A percentile compares a stretch with the other conserved stretches of the same genome.
Evolutionary conservation across 2,797 vertebrate species (phyloP).

Genomic region (Merluccius polli): DNA sequence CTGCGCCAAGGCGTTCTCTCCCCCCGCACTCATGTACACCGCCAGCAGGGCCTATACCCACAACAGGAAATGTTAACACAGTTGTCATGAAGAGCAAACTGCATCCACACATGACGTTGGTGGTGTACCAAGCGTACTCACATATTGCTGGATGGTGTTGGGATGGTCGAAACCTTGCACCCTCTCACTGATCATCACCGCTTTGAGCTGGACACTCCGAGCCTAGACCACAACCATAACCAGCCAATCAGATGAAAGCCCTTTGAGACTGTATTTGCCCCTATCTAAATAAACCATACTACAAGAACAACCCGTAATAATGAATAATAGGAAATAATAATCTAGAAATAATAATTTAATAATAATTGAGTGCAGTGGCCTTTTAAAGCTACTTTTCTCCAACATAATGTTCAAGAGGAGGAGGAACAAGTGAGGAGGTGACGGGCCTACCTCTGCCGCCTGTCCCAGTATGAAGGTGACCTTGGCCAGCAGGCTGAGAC

Average conservation of each 20-base stretch:
- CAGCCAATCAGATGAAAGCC: too few species aligned
- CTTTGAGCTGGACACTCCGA: constrained; percentile 75
- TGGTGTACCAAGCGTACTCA: constrained; percentile 51
- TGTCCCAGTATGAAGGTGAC: constrained; percentile 73
- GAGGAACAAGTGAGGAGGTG: not conserved
- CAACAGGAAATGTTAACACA: not conserved
- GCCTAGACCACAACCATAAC: constrained; percentile 66
- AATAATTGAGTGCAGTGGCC: not conserved
- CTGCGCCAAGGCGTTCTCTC: constrained; percentile 72
- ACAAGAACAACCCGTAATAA: too few species aligned
- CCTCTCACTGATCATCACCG: constrained; percentile 79
- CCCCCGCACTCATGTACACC: constrained; percentile 75
- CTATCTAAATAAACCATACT: too few species aligned
- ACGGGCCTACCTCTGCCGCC: constrained; percentile 65
- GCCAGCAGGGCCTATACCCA: constrained; percentile 68
- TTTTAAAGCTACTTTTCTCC: not conserved
- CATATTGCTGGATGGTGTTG: constrained; percentile 80
- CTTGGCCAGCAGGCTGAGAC: constrained; percentile 73
- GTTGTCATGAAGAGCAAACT: not conserved
- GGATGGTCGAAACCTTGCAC: constrained; percentile 80
- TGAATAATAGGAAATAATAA: too few species aligned
- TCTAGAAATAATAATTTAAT: too few species aligned
- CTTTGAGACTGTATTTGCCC: too few species aligned
- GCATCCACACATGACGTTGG: not conserved
- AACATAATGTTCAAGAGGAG: not conserved